phyloP scores from a whole-genome alignment of 2,113 vertebrate genomes.

The Oostethus manadensis region DNA sequence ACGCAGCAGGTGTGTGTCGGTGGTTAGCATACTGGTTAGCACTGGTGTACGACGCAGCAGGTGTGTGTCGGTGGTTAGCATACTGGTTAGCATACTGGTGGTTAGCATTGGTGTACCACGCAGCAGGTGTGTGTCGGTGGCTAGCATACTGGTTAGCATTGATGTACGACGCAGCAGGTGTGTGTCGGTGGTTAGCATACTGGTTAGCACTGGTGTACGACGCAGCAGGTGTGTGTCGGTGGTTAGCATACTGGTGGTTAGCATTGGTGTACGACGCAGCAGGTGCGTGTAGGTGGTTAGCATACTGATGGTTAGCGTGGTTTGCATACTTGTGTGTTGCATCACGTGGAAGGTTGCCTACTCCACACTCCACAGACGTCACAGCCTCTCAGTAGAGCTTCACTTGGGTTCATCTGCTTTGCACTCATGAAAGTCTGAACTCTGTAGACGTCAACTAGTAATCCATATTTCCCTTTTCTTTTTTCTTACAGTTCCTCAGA shows the following conservation, averaged over 20 bases:
- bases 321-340: conserved; percentile 26
- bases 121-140: conserved; percentile 22
- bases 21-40: conserved; percentile 33
- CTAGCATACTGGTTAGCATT: conserved; percentile 47
- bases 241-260: conserved; percentile 16
- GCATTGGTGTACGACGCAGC: conserved; percentile 27
- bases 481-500: background rate
- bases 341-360: conserved; percentile 4
- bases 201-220: too few relatives aligned
- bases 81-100: too few relatives aligned
- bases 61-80: too few relatives aligned
- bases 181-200: conserved; percentile 21
- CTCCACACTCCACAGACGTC: conserved; percentile 21
- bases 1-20: conserved; percentile 16
- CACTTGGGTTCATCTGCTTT: conserved; percentile 17
- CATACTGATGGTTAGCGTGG: conserved; percentile 22
- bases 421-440: too few relatives aligned
- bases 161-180: conserved; percentile 21
- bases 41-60: too few relatives aligned
- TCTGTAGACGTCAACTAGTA: too few relatives aligned
- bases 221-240: too few relatives aligned
- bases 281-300: conserved; percentile 17
- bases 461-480: too few relatives aligned
- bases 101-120: conserved; percentile 21
- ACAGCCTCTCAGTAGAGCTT: conserved; percentile 32